A percentile compares a stretch with the other conserved stretches of the same genome.
These are phyloP conservation scores for Rhabdomys pumilio DNA, from an alignment of 2,797 vertebrate genomes.

Conservation along the genomic window DNA sequence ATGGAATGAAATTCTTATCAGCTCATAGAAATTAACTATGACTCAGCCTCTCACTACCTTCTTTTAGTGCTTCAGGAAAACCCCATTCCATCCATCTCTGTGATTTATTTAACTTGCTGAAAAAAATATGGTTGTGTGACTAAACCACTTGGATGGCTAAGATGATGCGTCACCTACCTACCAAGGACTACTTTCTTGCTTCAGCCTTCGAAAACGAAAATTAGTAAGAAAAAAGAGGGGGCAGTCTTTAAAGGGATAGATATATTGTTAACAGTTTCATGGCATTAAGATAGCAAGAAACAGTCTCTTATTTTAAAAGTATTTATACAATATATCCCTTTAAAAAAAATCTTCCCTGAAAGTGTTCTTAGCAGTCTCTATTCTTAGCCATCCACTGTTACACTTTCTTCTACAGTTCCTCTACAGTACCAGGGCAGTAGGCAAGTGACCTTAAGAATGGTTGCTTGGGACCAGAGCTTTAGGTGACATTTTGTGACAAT, in stretches of 20 bases:
- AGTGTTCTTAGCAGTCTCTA: background rate
- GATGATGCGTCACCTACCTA: constrained; percentile 75
- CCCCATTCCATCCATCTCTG: constrained; percentile 79
- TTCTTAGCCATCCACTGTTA: background rate
- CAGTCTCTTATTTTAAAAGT: constrained; percentile 13
- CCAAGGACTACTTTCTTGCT: constrained; percentile 65
- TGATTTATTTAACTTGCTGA: constrained; percentile 82
- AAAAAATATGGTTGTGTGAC: constrained; percentile 67
- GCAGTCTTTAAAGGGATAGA: constrained; percentile 18
- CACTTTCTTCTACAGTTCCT: background rate
- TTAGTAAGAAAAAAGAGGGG: constrained; percentile 52
- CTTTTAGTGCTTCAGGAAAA: constrained; percentile 80
- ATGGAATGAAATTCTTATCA: constrained; percentile 75
- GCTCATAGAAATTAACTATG: constrained; percentile 81
- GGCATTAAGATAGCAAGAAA: constrained; percentile 37
- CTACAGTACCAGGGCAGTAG: background rate
- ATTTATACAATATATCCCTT: constrained; percentile 59
- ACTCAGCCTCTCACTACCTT: constrained; percentile 80
- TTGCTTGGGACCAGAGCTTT: background rate
- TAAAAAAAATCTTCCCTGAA: background rate
- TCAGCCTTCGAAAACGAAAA: constrained; percentile 68
- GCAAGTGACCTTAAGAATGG: constrained; percentile 55
- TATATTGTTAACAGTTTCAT: constrained; percentile 23
- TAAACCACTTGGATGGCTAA: constrained; percentile 77
- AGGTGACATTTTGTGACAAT: constrained; percentile 36